Evolutionary conservation across 2,797 vertebrate genomes (phyloP).

Genomic region (Gambusia yucatana): DNA sequence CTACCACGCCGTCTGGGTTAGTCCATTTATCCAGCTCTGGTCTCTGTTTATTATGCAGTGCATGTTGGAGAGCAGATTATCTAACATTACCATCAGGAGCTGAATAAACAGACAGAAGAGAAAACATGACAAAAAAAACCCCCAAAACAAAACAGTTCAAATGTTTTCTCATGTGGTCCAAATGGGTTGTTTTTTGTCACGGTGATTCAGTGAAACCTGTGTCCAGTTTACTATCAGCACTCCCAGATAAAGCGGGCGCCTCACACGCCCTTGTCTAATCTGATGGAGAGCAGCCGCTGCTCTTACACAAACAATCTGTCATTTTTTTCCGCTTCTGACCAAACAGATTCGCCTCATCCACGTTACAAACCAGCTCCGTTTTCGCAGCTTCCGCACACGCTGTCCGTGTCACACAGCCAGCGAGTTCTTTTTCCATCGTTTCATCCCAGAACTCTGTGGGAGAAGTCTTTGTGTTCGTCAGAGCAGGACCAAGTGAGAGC

Average conservation of each 20-base stretch:
- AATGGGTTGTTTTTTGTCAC: constrained; percentile 34
- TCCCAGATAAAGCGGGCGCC: constrained; percentile 55
- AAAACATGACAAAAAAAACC: not conserved
- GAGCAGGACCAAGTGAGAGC: constrained; percentile 47
- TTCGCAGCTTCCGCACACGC: constrained; percentile 22
- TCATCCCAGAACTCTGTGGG: constrained; percentile 39
- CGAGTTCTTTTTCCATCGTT: constrained; percentile 50
- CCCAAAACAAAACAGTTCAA: constrained; percentile 15
- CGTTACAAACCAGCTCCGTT: constrained; percentile 1
- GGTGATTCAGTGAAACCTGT: constrained; percentile 33
- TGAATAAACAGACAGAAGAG: constrained; percentile 12
- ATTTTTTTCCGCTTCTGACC: constrained; percentile 34
- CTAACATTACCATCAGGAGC: constrained; percentile 33
- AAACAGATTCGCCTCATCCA: constrained; percentile 23
- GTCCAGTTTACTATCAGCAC: constrained; percentile 36
- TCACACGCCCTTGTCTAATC: constrained; percentile 29
- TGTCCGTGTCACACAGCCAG: not conserved
- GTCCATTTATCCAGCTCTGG: constrained; percentile 21
- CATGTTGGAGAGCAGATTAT: constrained; percentile 20
- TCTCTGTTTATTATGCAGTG: constrained; percentile 24
- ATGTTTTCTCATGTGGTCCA: not conserved
- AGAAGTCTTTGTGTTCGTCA: constrained; percentile 52
- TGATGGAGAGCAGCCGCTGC: constrained; percentile 58
- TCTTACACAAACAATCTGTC: constrained; percentile 38
- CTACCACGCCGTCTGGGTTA: not conserved